A percentile compares a stretch with the other conserved stretches of the same genome.
Conservation (phyloP, 2,888 invertebrate species). For the Syritta pipiens region DNA sequence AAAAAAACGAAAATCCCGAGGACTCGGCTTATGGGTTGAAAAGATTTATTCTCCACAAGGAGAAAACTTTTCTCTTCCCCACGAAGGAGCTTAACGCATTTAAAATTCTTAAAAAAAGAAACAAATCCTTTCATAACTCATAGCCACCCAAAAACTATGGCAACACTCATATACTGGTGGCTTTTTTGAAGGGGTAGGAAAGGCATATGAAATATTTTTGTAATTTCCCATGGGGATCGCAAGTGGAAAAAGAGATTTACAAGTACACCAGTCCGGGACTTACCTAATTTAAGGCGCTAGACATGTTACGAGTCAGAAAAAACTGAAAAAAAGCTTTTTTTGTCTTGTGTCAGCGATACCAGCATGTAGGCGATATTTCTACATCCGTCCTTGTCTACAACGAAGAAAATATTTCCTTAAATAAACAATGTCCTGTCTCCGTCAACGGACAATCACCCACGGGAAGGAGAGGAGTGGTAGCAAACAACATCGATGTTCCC, state of each 20-base stretch:
- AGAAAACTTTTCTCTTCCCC: too few species aligned
- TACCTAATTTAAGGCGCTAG: not conserved
- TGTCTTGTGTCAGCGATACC: not conserved
- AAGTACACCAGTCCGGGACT: too few species aligned
- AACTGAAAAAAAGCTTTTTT: too few species aligned
- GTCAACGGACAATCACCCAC: conserved; percentile 2
- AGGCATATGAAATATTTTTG: not conserved
- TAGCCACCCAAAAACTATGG: too few species aligned
- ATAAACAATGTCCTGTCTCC: not conserved
- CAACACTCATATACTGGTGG: not conserved
- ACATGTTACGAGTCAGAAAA: too few species aligned
- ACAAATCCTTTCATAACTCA: too few species aligned
- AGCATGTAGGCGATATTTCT: not conserved
- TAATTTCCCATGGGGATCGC: conserved; percentile 19
- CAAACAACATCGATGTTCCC: not conserved
- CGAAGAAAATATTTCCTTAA: conserved; percentile 6
- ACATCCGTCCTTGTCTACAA: not conserved
- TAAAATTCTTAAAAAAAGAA: too few species aligned
- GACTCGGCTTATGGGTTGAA: too few species aligned
- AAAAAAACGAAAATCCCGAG: not conserved
- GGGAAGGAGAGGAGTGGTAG: not conserved
- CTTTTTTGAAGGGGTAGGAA: too few species aligned
- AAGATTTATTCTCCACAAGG: too few species aligned
- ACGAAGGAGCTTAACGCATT: too few species aligned
- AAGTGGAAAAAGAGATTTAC: too few species aligned